Percentiles rank a stretch among this genome's conserved stretches.
phyloP scores from a whole-genome alignment of 1,140 invertebrate species.

The Sarcophaga peregrina region DNA sequence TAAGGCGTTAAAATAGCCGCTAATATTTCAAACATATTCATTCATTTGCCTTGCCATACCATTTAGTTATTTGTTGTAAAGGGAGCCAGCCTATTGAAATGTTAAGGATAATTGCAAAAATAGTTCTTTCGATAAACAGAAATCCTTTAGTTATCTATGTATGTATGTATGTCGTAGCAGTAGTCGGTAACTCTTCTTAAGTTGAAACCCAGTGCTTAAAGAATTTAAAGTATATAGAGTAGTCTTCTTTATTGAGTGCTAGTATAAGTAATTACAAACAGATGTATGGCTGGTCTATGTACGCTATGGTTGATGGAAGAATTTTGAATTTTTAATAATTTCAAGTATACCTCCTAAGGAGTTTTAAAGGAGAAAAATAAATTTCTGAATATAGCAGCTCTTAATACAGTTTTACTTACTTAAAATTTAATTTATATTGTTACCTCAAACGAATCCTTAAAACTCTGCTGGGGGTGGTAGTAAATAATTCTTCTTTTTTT shows the following conservation, averaged over 20 bases:
- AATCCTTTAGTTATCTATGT: too few relatives aligned
- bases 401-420: too few relatives aligned
- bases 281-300: background rate
- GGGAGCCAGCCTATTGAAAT: slow-evolving; percentile 4
- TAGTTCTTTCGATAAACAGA: background rate
- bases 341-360: slow-evolving; percentile 10
- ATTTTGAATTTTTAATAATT: background rate
- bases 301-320: background rate
- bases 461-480: too few relatives aligned
- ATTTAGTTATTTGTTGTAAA: background rate
- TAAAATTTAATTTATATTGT: too few relatives aligned
- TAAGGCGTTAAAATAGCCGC: background rate
- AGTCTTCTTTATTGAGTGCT: too few relatives aligned
- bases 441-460: too few relatives aligned
- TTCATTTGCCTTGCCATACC: background rate
- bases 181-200: too few relatives aligned
- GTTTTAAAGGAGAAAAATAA: background rate
- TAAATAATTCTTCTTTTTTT: too few relatives aligned
- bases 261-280: background rate
- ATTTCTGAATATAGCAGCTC: too few relatives aligned
- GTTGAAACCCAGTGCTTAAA: too few relatives aligned
- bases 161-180: background rate
- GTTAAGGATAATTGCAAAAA: slow-evolving; percentile 11
- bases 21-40: background rate
- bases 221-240: too few relatives aligned